Conservation (phyloP, 2,797 vertebrate genomes). For the Chlorospingus semifuscus region DNA sequence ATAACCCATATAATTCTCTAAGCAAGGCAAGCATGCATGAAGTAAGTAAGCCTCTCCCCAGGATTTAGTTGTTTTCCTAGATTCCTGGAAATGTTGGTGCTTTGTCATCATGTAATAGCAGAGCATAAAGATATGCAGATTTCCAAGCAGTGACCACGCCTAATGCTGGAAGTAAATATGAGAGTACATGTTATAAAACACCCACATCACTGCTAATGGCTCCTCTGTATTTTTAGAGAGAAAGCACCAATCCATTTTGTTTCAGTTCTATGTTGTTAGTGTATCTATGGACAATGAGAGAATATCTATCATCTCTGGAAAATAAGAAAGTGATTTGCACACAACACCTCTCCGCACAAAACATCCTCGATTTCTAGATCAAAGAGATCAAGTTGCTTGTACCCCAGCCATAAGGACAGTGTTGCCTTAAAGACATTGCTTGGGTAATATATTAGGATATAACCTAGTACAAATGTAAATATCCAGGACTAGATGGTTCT, state of each 20-base stretch:
- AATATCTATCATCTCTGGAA: background rate
- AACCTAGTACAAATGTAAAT: background rate
- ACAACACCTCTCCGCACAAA: background rate
- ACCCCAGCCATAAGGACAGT: background rate
- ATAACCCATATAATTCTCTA: background rate
- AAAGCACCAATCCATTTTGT: background rate
- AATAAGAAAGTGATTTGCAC: background rate
- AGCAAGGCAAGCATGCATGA: background rate
- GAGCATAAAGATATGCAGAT: background rate
- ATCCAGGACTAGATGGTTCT: background rate
- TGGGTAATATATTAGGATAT: background rate
- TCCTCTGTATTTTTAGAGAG: background rate
- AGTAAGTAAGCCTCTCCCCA: background rate
- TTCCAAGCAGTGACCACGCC: background rate
- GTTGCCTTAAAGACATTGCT: background rate
- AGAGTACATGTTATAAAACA: background rate
- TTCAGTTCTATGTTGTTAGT: background rate
- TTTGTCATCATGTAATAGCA: background rate
- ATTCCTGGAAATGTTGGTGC: background rate
- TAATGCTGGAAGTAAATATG: background rate
- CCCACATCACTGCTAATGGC: background rate
- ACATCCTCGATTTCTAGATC: background rate
- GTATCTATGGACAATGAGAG: background rate
- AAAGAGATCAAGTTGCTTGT: background rate
- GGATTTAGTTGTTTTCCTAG: background rate